A percentile compares a stretch with the other conserved stretches of the same genome.
Evolutionary conservation across 2,113 vertebrate genomes (phyloP).

Genomic region (Prochilodus magdalenae): DNA sequence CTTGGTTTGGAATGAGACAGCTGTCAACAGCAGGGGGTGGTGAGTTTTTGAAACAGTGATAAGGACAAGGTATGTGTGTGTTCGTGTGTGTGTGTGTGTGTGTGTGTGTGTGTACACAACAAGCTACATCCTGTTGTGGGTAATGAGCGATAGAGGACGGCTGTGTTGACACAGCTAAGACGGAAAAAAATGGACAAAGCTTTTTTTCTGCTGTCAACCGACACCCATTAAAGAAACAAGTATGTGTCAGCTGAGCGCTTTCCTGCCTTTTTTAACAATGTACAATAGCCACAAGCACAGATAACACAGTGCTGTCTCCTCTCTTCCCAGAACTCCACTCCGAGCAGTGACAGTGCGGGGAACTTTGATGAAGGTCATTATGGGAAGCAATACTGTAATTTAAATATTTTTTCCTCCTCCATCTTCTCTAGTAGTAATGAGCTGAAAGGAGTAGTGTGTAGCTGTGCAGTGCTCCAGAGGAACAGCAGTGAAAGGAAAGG

Average conservation of each 20-base stretch:
- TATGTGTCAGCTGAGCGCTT: constrained; percentile 22
- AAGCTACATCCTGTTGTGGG: constrained; percentile 42
- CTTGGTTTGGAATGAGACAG: constrained; percentile 10
- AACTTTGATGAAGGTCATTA: constrained; percentile 13
- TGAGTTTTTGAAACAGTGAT: constrained; percentile 9
- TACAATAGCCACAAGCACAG: constrained; percentile 18
- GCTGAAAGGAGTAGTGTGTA: constrained; percentile 16
- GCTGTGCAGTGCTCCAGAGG: constrained; percentile 1
- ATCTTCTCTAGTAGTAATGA: constrained; percentile 26
- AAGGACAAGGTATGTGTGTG: constrained; percentile 18
- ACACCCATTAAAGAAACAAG: constrained; percentile 25
- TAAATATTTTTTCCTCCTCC: not conserved
- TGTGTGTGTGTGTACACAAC: constrained; percentile 5
- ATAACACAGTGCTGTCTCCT: not conserved
- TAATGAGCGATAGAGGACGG: constrained; percentile 6
- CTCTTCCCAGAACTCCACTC: not conserved
- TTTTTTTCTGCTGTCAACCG: constrained; percentile 19
- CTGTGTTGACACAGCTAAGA: constrained; percentile 42
- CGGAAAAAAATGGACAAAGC: constrained; percentile 18
- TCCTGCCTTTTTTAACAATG: constrained; percentile 19
- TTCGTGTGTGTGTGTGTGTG: not conserved
- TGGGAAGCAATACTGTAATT: constrained; percentile 12
- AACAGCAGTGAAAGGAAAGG: constrained; percentile 1
- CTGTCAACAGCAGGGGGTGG: constrained; percentile 36
- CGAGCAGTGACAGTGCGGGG: not conserved